Evolutionary conservation across 1,140 invertebrate genomes (phyloP).

Genomic region (Notospermus geniculatus): DNA sequence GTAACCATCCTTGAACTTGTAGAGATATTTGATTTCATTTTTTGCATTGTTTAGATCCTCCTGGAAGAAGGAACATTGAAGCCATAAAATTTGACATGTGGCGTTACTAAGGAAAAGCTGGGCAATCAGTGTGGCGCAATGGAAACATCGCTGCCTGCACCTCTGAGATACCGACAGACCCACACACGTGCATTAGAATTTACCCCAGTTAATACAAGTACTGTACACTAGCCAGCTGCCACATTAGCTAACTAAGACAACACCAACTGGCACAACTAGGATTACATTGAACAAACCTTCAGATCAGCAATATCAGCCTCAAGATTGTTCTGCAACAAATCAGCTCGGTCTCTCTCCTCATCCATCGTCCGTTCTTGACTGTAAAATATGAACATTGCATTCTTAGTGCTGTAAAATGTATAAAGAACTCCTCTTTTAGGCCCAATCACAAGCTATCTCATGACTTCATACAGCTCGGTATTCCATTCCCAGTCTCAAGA

Average conservation of each 20-base stretch:
- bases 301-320: constrained; percentile 42
- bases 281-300: constrained; percentile 25
- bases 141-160: too few species aligned
- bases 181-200: constrained; percentile 1
- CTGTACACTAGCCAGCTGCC: too few species aligned
- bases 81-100: background rate
- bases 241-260: too few species aligned
- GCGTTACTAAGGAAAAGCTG: too few species aligned
- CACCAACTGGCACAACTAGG: background rate
- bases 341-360: constrained; percentile 27
- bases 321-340: constrained; percentile 31
- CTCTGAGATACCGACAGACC: too few species aligned
- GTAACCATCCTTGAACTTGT: constrained; percentile 47
- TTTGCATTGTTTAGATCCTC: constrained; percentile 36
- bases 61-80: constrained; percentile 26
- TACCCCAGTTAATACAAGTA: too few species aligned
- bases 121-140: too few species aligned
- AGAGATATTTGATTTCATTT: constrained; percentile 37
- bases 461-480: too few species aligned
- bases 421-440: too few species aligned
- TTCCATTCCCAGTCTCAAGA: too few species aligned
- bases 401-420: background rate
- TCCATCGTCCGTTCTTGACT: constrained; percentile 36
- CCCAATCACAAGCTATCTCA: too few species aligned
- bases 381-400: constrained; percentile 7